Evolutionary conservation across 2,797 vertebrate genomes (phyloP).

Genomic region (Merluccius polli): DNA sequence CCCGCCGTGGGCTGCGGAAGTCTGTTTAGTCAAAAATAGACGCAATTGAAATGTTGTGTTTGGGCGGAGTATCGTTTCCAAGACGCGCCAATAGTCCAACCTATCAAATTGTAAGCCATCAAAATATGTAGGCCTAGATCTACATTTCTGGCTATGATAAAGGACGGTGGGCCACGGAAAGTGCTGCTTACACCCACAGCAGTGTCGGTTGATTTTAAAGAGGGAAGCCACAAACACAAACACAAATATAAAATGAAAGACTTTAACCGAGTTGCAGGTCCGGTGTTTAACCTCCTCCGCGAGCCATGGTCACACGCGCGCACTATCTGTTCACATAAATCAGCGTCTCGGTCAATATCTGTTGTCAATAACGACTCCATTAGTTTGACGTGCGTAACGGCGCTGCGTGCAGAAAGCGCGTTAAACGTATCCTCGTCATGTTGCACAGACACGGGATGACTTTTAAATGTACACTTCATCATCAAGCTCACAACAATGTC

Average conservation of each 20-base stretch:
- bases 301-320: conserved; percentile 30
- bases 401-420: too few species aligned
- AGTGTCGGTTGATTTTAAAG: not conserved
- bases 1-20: conserved; percentile 72
- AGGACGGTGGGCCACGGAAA: not conserved
- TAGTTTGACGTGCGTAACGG: conserved; percentile 14
- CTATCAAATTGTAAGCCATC: too few species aligned
- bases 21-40: conserved; percentile 52
- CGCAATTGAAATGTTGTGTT: conserved; percentile 35
- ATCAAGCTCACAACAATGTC: too few species aligned
- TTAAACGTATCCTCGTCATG: too few species aligned
- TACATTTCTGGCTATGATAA: not conserved
- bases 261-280: not conserved
- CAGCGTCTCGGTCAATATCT: conserved; percentile 39
- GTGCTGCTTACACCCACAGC: not conserved
- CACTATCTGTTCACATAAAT: conserved; percentile 44
- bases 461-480: too few species aligned
- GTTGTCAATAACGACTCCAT: conserved; percentile 38
- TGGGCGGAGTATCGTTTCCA: conserved; percentile 65
- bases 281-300: not conserved
- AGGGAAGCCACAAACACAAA: not conserved
- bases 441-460: too few species aligned
- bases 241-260: not conserved
- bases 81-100: not conserved
- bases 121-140: not conserved